Evolutionary conservation across 1,140 invertebrate species (phyloP).

Genomic region (Solen grandis): DNA sequence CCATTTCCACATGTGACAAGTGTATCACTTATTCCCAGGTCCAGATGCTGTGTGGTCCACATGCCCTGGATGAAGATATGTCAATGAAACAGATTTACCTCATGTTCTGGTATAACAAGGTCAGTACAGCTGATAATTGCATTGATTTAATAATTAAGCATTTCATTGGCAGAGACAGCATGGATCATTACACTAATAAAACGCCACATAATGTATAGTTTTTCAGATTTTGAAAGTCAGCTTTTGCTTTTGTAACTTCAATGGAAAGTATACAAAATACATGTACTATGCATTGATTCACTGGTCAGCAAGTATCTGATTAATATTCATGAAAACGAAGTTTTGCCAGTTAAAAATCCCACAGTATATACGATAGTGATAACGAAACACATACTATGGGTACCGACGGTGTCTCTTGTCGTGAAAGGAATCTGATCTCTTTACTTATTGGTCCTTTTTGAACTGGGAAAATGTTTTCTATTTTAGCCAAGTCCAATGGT

Average conservation of each 20-base stretch:
- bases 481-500: conserved; percentile 70
- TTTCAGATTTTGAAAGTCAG: neutral
- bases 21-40: too few species aligned
- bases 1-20: too few species aligned
- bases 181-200: neutral
- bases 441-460: too few species aligned
- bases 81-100: conserved; percentile 72
- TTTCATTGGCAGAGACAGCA: neutral
- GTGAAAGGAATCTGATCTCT: too few species aligned
- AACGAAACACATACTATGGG: too few species aligned
- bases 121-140: conserved; percentile 30
- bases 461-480: too few species aligned
- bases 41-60: conserved; percentile 66
- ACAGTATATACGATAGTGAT: too few species aligned
- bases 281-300: neutral
- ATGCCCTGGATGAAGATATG: conserved; percentile 67
- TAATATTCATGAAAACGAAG: too few species aligned
- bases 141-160: neutral
- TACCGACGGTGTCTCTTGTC: too few species aligned
- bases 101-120: conserved; percentile 71
- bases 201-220: neutral
- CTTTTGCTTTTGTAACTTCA: too few species aligned
- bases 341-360: too few species aligned
- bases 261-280: neutral
- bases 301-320: too few species aligned